Evolutionary conservation across 1,140 invertebrate genomes (phyloP).

Genomic region (Ericerus pela): DNA sequence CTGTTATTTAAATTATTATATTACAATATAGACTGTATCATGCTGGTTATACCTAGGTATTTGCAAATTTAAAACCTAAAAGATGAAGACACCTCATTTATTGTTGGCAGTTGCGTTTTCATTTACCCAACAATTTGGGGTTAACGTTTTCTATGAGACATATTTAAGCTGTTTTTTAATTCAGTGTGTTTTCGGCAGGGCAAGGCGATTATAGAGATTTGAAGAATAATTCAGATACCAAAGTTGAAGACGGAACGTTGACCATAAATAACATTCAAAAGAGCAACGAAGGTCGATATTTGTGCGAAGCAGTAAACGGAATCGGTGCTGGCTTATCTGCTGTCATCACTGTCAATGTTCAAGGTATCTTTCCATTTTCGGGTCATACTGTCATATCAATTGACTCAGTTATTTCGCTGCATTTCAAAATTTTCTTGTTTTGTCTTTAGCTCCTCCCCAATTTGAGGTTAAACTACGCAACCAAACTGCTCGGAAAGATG

Average conservation of each 20-base stretch:
- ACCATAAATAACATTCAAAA: constrained; percentile 79
- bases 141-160: not conserved
- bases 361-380: constrained; percentile 62
- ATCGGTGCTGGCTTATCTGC: constrained; percentile 86
- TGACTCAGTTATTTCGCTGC: not conserved
- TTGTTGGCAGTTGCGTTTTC: not conserved
- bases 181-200: constrained; percentile 37
- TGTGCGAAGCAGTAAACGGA: constrained; percentile 90
- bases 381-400: not conserved
- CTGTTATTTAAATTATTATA: too few relatives aligned
- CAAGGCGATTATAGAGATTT: constrained; percentile 60
- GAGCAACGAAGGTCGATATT: constrained; percentile 82
- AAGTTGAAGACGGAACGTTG: constrained; percentile 79
- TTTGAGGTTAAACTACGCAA: constrained; percentile 84
- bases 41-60: too few relatives aligned
- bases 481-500: constrained; percentile 73
- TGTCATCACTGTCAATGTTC: constrained; percentile 80
- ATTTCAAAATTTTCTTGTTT: not conserved
- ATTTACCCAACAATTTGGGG: not conserved
- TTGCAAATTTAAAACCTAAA: too few relatives aligned
- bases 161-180: not conserved
- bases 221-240: constrained; percentile 76
- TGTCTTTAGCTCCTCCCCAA: constrained; percentile 66
- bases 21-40: too few relatives aligned
- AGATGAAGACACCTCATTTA: not conserved